Percentiles rank a stretch among this genome's conserved stretches.
Conservation (phyloP, 2,888 invertebrate species). For the Agrenia bidenticulata region DNA sequence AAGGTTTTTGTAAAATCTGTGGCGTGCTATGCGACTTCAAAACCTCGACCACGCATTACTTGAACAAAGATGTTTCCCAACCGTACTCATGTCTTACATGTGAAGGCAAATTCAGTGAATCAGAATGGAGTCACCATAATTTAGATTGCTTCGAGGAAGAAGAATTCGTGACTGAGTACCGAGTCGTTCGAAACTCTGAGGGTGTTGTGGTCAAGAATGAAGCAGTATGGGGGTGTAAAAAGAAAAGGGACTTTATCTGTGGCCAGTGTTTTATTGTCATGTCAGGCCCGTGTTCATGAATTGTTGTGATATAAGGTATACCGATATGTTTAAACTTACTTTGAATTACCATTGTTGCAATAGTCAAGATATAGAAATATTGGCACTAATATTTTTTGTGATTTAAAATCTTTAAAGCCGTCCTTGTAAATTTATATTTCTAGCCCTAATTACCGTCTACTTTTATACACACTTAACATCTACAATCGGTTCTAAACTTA, state of each 20-base stretch:
- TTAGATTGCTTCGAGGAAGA: background rate
- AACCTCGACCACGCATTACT: background rate
- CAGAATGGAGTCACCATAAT: background rate
- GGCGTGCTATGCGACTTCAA: background rate
- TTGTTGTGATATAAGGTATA: too few species aligned
- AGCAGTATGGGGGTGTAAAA: background rate
- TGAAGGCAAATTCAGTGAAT: background rate
- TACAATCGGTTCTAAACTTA: too few species aligned
- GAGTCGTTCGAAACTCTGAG: background rate
- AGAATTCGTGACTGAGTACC: background rate
- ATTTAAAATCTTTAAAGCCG: too few species aligned
- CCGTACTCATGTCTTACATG: constrained; percentile 3
- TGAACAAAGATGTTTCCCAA: background rate
- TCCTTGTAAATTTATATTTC: too few species aligned
- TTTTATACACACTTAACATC: too few species aligned
- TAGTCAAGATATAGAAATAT: too few species aligned
- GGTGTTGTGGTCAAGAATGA: background rate
- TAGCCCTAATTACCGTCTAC: too few species aligned
- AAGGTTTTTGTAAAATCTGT: background rate
- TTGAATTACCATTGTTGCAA: too few species aligned
- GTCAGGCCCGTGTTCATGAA: background rate
- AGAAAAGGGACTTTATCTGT: constrained; percentile 1
- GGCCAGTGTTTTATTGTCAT: background rate
- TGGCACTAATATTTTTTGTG: too few species aligned
- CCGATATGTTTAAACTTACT: too few species aligned